Conservation (phyloP, 2,113 vertebrate genomes). For the Antechinus flavipes region DNA sequence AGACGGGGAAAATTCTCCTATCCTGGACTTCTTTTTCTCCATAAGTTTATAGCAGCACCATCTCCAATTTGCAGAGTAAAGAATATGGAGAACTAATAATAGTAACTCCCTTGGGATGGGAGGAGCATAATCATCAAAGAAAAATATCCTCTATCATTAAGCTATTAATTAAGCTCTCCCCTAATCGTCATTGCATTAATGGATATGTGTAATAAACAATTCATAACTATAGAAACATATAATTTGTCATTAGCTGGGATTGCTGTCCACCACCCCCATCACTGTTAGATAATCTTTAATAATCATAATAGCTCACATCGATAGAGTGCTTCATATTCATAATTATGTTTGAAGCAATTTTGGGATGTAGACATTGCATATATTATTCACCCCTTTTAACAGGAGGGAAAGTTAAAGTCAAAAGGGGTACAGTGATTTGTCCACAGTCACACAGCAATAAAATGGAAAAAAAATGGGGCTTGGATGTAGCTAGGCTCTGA, state of each 20-base stretch:
- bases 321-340: not conserved
- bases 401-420: not conserved
- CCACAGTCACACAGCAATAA: not conserved
- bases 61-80: not conserved
- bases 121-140: not conserved
- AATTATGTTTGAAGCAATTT: not conserved
- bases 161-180: not conserved
- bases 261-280: not conserved
- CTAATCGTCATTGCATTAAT: not conserved
- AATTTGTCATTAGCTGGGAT: not conserved
- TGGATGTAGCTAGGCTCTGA: not conserved
- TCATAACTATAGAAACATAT: not conserved
- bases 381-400: not conserved
- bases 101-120: not conserved
- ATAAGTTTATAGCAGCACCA: not conserved
- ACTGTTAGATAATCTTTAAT: not conserved
- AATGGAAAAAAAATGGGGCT: not conserved
- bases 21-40: not conserved
- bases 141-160: not conserved
- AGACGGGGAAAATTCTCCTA: not conserved
- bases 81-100: not conserved
- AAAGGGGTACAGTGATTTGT: not conserved
- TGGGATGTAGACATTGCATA: not conserved
- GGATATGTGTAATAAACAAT: not conserved
- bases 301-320: not conserved